Conservation (phyloP, 1,140 invertebrate genomes). For the Leptinotarsa undecemlineata region DNA sequence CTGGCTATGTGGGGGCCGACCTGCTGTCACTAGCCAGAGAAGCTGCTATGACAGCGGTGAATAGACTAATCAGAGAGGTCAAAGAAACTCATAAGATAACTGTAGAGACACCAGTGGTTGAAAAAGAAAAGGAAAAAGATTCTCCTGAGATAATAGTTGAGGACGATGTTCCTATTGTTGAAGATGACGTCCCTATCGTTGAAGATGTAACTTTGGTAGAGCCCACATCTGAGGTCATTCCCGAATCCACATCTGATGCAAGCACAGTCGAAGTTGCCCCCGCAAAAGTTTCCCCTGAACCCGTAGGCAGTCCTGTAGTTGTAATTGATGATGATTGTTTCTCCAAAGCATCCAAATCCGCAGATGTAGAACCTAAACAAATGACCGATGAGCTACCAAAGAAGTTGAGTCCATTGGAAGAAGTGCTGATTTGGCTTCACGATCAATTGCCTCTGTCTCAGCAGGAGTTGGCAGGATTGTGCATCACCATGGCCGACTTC, state of each 20-base stretch:
- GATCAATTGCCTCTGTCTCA: slow-evolving; percentile 59
- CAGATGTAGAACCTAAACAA: neutral
- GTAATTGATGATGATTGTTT: slow-evolving; percentile 14
- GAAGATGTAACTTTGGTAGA: neutral
- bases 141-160: slow-evolving; percentile 18
- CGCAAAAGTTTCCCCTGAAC: neutral
- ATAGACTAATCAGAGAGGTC: slow-evolving; percentile 56
- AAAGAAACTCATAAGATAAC: slow-evolving; percentile 42
- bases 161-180: slow-evolving; percentile 7
- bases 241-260: neutral
- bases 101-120: neutral
- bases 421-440: slow-evolving; percentile 63
- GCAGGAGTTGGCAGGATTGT: slow-evolving; percentile 65
- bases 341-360: neutral
- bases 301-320: neutral
- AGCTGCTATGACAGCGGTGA: slow-evolving; percentile 84
- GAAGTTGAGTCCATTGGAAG: slow-evolving; percentile 39
- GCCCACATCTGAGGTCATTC: neutral
- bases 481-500: slow-evolving; percentile 77
- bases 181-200: neutral
- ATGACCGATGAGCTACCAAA: neutral
- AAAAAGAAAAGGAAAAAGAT: slow-evolving; percentile 20
- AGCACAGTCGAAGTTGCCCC: neutral
- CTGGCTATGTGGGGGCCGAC: slow-evolving; percentile 97
- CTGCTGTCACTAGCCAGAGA: slow-evolving; percentile 83